phyloP scores from a whole-genome alignment of 2,797 vertebrate genomes.

The Lepilemur ruficaudatus region DNA sequence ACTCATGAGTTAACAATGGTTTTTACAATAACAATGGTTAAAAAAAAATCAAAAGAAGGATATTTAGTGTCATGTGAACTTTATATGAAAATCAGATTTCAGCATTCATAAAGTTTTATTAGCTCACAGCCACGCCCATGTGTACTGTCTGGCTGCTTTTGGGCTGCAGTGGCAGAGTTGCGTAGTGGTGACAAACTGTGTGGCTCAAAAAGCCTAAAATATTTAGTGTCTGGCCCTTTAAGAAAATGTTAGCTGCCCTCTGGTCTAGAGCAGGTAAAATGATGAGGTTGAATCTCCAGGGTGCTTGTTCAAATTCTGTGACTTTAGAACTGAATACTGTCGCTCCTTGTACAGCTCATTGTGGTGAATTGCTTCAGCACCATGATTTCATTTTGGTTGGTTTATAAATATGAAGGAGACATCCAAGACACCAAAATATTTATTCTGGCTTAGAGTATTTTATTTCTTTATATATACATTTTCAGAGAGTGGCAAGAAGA shows the following conservation, averaged over 20 bases:
- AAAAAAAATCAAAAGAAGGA: neutral
- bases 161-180: rapidly evolving
- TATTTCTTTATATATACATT: neutral
- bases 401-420: constrained; percentile 34
- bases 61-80: neutral
- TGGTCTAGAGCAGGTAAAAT: neutral
- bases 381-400: neutral
- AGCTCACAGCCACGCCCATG: rapidly evolving
- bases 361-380: neutral
- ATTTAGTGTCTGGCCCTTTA: neutral
- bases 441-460: neutral
- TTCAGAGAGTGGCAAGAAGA: constrained; percentile 26
- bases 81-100: neutral
- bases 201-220: neutral
- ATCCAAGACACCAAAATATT: constrained; percentile 25
- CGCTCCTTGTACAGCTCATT: neutral
- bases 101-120: neutral
- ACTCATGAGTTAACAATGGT: neutral
- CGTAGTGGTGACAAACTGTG: neutral
- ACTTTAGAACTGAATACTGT: neutral
- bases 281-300: neutral
- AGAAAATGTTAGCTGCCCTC: neutral
- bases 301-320: neutral
- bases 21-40: neutral
- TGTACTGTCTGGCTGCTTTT: neutral